Percentiles rank a stretch among this genome's conserved stretches.
Conservation (phyloP, 2,113 vertebrate genomes). For the Cinclus cinclus region DNA sequence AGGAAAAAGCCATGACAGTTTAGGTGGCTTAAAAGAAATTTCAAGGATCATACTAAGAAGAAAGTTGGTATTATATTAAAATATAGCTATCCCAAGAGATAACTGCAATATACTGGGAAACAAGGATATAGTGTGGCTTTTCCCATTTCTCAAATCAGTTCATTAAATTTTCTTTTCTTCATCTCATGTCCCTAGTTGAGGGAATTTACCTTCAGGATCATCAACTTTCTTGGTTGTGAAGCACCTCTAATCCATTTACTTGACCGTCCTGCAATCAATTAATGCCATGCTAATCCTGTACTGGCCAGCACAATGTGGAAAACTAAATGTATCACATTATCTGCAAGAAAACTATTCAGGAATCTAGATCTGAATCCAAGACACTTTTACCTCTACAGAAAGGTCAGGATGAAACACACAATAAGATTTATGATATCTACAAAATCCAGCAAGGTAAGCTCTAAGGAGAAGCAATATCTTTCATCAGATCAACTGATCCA, state of each 20-base stretch:
- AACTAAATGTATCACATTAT: background rate
- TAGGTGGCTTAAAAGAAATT: conserved; percentile 49
- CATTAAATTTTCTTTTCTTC: conserved; percentile 19
- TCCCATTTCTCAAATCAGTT: background rate
- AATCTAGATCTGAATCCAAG: conserved; percentile 25
- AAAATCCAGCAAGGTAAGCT: background rate
- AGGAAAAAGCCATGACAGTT: conserved; percentile 45
- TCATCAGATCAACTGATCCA: background rate
- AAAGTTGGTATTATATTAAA: conserved; percentile 49
- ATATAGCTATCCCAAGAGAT: background rate
- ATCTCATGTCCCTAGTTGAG: background rate
- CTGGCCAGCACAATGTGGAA: background rate
- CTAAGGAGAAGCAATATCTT: background rate
- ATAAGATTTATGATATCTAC: background rate
- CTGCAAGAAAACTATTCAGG: background rate
- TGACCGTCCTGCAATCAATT: background rate
- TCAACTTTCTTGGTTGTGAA: background rate
- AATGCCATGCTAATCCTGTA: background rate
- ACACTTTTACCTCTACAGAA: background rate
- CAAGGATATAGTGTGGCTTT: background rate
- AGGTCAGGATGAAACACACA: background rate
- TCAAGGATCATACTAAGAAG: conserved; percentile 38
- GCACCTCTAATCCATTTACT: background rate
- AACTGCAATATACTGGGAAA: background rate
- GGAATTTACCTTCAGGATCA: conserved; percentile 8